These are phyloP conservation scores for Cephalopachus bancanus DNA, from an alignment of 2,797 vertebrate species.

Conservation along the genomic window DNA sequence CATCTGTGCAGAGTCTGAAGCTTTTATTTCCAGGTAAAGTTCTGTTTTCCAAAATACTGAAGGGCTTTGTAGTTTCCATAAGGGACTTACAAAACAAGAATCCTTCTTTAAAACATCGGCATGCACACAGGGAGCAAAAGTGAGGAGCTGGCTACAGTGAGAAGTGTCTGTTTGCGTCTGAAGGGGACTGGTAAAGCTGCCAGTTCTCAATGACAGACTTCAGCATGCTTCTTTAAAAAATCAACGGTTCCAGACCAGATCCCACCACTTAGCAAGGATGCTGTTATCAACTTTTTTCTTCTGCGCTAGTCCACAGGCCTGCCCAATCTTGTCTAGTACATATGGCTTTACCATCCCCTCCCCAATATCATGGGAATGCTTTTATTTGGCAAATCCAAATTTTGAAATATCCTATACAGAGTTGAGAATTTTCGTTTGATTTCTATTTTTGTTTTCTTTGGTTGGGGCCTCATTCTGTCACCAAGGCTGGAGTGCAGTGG, in stretches of 20 bases:
- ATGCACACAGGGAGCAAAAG: constrained; percentile 6
- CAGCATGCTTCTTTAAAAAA: neutral
- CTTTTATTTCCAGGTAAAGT: constrained; percentile 66
- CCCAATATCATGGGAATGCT: neutral
- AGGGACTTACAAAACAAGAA: constrained; percentile 70
- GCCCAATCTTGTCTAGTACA: neutral
- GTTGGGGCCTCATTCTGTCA: too few species aligned
- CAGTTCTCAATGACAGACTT: constrained; percentile 24
- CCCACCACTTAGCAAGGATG: neutral
- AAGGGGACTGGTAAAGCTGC: neutral
- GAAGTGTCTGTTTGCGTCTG: constrained; percentile 15
- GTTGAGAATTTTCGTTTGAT: constrained; percentile 1
- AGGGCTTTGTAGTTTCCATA: constrained; percentile 63
- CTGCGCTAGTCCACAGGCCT: neutral
- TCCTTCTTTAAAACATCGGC: constrained; percentile 34
- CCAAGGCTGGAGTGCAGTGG: too few species aligned
- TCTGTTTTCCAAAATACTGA: constrained; percentile 71
- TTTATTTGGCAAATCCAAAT: constrained; percentile 9
- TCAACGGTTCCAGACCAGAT: constrained; percentile 36
- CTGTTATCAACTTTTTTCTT: neutral
- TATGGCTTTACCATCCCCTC: neutral
- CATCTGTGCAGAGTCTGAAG: constrained; percentile 62
- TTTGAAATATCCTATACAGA: neutral
- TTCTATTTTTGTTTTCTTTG: too few species aligned
- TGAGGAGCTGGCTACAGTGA: neutral